phyloP scores from a whole-genome alignment of 2,113 vertebrate species.

The Micronycteris hirsuta region DNA sequence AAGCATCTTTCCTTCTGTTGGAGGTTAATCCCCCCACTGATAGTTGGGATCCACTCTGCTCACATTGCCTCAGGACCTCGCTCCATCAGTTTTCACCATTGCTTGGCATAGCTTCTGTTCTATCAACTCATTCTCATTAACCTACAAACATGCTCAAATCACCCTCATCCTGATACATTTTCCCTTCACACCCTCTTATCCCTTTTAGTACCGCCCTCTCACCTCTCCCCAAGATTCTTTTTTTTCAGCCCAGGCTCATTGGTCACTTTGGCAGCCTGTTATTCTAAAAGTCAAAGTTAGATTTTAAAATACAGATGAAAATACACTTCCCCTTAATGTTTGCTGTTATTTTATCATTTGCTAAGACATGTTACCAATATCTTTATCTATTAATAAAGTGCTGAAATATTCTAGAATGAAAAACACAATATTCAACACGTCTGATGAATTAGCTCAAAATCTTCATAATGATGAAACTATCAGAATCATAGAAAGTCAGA shows the following conservation, averaged over 20 bases:
- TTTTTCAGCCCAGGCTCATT: not conserved
- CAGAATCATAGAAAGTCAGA: not conserved
- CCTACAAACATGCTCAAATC: not conserved
- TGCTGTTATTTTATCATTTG: not conserved
- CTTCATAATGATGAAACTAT: not conserved
- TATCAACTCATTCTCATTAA: not conserved
- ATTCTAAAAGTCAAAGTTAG: conserved; percentile 50
- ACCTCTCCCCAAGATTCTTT: not conserved
- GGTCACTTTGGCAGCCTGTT: not conserved
- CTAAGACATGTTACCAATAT: not conserved
- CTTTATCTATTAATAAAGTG: conserved; percentile 28
- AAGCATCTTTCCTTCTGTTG: not conserved
- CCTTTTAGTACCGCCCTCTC: not conserved
- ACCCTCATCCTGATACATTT: not conserved
- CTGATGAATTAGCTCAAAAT: not conserved
- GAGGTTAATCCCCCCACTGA: not conserved
- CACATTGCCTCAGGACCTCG: not conserved
- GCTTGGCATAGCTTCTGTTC: not conserved
- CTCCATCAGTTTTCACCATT: not conserved
- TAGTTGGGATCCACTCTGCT: not conserved
- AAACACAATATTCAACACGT: not conserved
- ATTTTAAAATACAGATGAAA: conserved; percentile 33
- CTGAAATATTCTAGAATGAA: not conserved
- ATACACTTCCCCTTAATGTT: conserved; percentile 23
- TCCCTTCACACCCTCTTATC: not conserved